phyloP scores from a whole-genome alignment of 35 echinoderm and acorn worm species.

The Apostichopus parvimensis region DNA sequence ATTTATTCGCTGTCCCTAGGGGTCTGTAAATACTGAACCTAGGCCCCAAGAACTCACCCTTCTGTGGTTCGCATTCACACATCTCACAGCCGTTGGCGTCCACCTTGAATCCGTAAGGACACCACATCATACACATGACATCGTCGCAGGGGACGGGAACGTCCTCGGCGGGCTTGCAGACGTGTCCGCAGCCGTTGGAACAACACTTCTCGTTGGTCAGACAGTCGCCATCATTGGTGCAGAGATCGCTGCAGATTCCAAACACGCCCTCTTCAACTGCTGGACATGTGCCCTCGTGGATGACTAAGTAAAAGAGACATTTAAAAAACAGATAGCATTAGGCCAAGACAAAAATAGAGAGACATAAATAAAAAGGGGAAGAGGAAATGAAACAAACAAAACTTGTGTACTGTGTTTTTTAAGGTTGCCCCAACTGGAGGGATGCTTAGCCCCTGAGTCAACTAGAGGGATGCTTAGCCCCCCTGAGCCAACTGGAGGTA shows the following conservation, averaged over 20 bases:
- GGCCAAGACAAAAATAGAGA: not conserved
- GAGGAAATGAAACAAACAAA: not conserved
- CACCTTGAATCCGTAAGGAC: slow-evolving; percentile 59
- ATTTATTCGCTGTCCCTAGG: too few species aligned
- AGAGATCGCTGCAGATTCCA: slow-evolving; percentile 61
- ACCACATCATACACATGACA: slow-evolving; percentile 59
- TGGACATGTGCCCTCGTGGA: slow-evolving; percentile 60
- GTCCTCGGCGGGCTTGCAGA: slow-evolving; percentile 52
- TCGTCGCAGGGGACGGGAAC: slow-evolving; percentile 40
- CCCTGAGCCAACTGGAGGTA: too few species aligned
- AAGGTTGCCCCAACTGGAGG: too few species aligned
- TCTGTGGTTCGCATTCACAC: slow-evolving; percentile 58
- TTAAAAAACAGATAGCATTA: not conserved
- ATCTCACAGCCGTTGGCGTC: slow-evolving; percentile 62
- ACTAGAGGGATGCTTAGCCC: too few species aligned
- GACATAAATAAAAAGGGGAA: not conserved
- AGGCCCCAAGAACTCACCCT: slow-evolving; percentile 24
- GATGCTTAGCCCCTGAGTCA: too few species aligned
- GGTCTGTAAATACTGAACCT: too few species aligned
- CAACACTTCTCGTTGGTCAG: slow-evolving; percentile 54
- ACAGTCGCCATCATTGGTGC: slow-evolving; percentile 57
- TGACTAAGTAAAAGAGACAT: not conserved
- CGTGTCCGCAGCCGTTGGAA: slow-evolving; percentile 74
- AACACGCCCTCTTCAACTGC: slow-evolving; percentile 37
- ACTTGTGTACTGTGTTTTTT: too few species aligned